phyloP scores from a whole-genome alignment of 2,888 invertebrate species.

The Leucophenga maculata region DNA sequence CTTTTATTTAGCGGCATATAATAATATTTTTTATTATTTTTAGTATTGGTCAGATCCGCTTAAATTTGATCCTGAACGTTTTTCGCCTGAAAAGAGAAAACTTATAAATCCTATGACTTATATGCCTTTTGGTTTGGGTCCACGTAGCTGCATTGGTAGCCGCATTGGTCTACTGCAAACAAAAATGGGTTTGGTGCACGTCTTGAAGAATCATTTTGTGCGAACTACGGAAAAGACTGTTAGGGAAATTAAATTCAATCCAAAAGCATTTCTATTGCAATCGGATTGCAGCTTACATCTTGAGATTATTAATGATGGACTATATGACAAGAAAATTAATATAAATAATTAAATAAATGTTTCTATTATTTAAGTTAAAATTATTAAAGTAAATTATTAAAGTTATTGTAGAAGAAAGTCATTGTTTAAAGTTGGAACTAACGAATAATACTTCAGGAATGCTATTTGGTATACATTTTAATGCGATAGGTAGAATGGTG shows the following conservation, averaged over 20 bases:
- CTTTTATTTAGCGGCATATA: too few species aligned
- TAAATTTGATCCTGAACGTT: conserved; percentile 69
- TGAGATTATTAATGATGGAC: conserved; percentile 60
- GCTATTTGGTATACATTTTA: too few species aligned
- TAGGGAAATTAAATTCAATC: conserved; percentile 58
- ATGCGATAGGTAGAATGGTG: too few species aligned
- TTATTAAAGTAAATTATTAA: too few species aligned
- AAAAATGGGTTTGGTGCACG: conserved; percentile 66
- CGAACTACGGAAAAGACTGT: conserved; percentile 50
- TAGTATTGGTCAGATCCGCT: conserved; percentile 68
- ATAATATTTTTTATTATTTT: conserved; percentile 7
- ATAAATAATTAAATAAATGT: too few species aligned
- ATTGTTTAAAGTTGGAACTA: too few species aligned
- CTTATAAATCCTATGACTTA: conserved; percentile 58
- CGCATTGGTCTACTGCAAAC: conserved; percentile 67
- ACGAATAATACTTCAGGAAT: too few species aligned
- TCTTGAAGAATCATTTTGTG: conserved; percentile 67
- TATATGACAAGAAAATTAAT: conserved; percentile 48
- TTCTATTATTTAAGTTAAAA: too few species aligned
- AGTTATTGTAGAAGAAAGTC: too few species aligned
- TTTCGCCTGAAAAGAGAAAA: conserved; percentile 62
- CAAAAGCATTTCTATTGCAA: conserved; percentile 61
- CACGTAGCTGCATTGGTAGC: conserved; percentile 69
- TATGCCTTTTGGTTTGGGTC: conserved; percentile 67
- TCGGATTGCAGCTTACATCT: conserved; percentile 54